Evolutionary conservation across 2,888 invertebrate genomes (phyloP).

Genomic region (Nyleta sp.): DNA sequence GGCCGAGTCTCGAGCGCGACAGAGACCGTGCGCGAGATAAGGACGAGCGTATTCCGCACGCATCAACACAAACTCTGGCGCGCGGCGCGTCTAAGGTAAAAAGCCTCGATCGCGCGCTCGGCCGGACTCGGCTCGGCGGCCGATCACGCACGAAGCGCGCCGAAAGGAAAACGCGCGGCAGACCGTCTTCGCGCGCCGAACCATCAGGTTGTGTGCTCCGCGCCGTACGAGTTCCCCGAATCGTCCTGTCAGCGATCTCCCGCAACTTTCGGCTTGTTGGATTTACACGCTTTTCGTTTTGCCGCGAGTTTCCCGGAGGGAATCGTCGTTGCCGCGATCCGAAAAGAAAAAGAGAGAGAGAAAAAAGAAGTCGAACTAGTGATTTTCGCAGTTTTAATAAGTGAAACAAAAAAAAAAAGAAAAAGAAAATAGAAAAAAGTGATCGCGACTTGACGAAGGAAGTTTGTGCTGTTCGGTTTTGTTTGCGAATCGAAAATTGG

Average conservation of each 20-base stretch:
- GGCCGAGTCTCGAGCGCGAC: too few relatives aligned
- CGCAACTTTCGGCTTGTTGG: too few relatives aligned
- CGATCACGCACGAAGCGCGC: constrained; percentile 77
- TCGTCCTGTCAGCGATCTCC: constrained; percentile 4
- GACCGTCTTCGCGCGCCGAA: constrained; percentile 80
- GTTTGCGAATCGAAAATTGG: constrained; percentile 65
- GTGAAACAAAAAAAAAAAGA: too few relatives aligned
- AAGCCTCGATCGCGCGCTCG: constrained; percentile 68
- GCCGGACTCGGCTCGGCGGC: constrained; percentile 71
- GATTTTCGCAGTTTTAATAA: too few relatives aligned
- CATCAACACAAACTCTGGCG: constrained; percentile 30
- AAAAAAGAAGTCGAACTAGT: too few relatives aligned
- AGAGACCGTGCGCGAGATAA: too few relatives aligned
- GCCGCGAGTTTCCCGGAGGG: too few relatives aligned
- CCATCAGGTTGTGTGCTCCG: constrained; percentile 74
- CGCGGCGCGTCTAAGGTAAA: constrained; percentile 42
- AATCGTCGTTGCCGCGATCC: too few relatives aligned
- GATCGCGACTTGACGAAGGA: background rate
- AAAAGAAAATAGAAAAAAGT: too few relatives aligned
- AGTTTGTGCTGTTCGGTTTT: constrained; percentile 22
- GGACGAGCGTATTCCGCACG: constrained; percentile 25
- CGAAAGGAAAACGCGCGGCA: constrained; percentile 78
- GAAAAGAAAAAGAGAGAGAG: too few relatives aligned
- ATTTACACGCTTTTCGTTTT: too few relatives aligned
- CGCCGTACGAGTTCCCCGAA: constrained; percentile 16